Conservation (phyloP, 2,888 invertebrate genomes). For the Anaspis maculata region DNA sequence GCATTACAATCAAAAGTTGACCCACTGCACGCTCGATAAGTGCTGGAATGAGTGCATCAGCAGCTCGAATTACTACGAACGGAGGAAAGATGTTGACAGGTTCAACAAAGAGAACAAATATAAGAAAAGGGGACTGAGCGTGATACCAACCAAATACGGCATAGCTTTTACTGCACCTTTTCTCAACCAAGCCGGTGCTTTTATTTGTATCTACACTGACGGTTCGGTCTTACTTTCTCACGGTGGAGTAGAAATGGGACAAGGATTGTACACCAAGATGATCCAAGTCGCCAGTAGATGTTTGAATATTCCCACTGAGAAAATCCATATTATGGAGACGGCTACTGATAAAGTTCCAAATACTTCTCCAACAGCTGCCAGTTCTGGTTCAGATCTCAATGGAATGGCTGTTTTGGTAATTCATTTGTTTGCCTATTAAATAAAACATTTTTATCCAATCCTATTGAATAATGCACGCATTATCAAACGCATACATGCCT, state of each 20-base stretch:
- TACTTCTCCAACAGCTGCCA: conserved; percentile 83
- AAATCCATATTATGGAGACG: conserved; percentile 76
- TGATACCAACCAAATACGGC: conserved; percentile 79
- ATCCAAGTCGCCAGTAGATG: conserved; percentile 78
- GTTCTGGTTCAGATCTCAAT: conserved; percentile 81
- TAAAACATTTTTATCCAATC: no score
- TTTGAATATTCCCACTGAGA: conserved; percentile 59
- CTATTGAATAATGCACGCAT: no score
- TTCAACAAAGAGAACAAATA: conserved; percentile 61
- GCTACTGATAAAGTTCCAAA: conserved; percentile 88
- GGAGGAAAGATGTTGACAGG: conserved; percentile 50
- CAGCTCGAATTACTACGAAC: conserved; percentile 55
- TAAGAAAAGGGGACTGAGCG: conserved; percentile 76
- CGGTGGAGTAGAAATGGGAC: conserved; percentile 96
- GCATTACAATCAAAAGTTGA: conserved; percentile 66
- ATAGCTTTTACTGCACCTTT: conserved; percentile 70
- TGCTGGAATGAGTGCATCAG: conserved; percentile 75
- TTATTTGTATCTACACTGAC: conserved; percentile 79
- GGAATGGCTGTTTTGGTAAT: conserved; percentile 85
- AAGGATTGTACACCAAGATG: conserved; percentile 94
- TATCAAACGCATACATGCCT: neutral
- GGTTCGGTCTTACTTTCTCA: conserved; percentile 84
- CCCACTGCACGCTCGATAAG: conserved; percentile 59
- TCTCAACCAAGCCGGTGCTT: conserved; percentile 79
- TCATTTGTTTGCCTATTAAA: no score